A percentile compares a stretch with the other conserved stretches of the same genome.
These are phyloP conservation scores for Gymnothorax javanicus DNA, from an alignment of 2,797 vertebrate species.

Conservation along the genomic window DNA sequence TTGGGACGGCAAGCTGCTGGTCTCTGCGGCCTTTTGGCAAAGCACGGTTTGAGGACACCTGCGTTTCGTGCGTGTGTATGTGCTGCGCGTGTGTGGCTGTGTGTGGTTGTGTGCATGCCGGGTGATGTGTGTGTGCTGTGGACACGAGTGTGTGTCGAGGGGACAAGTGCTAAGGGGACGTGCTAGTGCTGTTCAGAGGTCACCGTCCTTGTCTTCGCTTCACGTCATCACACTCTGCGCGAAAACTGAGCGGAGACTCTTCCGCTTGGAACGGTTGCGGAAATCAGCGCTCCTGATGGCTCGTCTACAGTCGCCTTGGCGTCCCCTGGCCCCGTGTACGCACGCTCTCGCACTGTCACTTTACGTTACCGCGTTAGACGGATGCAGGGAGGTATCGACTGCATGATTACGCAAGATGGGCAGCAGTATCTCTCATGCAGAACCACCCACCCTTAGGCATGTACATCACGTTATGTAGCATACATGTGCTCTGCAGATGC, in stretches of 20 bases:
- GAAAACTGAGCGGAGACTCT: not conserved
- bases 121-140: no score
- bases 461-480: not conserved
- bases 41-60: not conserved
- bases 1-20: not conserved
- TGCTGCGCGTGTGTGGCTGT: no score
- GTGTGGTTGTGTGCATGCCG: no score
- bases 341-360: not conserved
- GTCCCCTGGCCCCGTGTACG: no score
- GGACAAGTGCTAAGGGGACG: not conserved
- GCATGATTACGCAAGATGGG: not conserved
- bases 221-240: not conserved
- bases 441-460: not conserved
- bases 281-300: not conserved
- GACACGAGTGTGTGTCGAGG: not conserved
- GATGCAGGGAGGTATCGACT: not conserved
- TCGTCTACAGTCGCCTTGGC: no score
- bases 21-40: not conserved
- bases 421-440: slow-evolving; percentile 1
- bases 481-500: not conserved
- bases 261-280: not conserved
- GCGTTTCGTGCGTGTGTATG: no score
- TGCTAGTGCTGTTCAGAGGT: not conserved
- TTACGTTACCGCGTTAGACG: not conserved
- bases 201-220: not conserved